These are phyloP conservation scores for Nannospalax galili DNA, from an alignment of 2,113 vertebrate genomes.

Conservation along the genomic window DNA sequence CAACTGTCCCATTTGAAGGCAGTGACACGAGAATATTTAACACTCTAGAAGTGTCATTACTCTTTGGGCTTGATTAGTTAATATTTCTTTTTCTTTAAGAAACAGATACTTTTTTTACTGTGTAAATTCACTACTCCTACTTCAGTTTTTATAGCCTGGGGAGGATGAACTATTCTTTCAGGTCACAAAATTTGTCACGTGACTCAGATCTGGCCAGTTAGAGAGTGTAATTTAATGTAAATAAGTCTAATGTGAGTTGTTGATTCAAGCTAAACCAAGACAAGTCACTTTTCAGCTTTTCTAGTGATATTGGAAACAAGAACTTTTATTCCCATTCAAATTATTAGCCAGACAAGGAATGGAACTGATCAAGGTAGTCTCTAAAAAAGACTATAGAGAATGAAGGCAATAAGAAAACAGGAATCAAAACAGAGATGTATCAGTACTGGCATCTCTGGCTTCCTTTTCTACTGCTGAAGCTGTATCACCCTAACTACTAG, in stretches of 20 bases:
- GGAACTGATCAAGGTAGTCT: not conserved
- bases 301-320: not conserved
- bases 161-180: not conserved
- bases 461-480: not conserved
- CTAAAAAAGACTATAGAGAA: not conserved
- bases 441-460: not conserved
- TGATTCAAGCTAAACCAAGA: not conserved
- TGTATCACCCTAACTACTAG: not conserved
- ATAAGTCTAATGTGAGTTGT: not conserved
- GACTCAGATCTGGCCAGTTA: not conserved
- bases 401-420: not conserved
- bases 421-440: not conserved
- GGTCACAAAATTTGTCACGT: not conserved
- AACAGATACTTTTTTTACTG: not conserved
- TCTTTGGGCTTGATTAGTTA: not conserved
- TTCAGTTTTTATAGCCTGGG: not conserved
- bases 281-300: not conserved
- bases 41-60: not conserved
- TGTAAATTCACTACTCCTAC: not conserved
- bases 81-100: not conserved
- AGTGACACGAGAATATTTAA: not conserved
- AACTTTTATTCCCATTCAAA: not conserved
- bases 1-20: conserved; percentile 26
- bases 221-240: not conserved
- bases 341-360: not conserved